Percentiles rank a stretch among this genome's conserved stretches.
phyloP scores from a whole-genome alignment of 2,888 invertebrate genomes.

The Malachius bipustulatus region DNA sequence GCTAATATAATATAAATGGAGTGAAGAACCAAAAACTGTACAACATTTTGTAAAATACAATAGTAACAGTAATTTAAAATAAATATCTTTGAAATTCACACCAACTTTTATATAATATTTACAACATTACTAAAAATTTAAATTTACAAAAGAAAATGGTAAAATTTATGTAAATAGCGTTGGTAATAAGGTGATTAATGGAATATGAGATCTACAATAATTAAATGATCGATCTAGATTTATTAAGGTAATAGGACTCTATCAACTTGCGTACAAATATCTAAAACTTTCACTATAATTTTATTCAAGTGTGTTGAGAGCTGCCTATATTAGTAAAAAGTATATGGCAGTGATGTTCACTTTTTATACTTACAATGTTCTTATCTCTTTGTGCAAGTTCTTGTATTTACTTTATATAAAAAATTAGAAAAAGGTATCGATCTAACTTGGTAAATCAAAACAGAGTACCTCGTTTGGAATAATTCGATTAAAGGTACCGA shows the following conservation, averaged over 20 bases:
- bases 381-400: slow-evolving; percentile 1
- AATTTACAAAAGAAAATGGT: neutral
- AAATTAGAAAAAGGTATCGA: too few relatives aligned
- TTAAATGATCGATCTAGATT: too few relatives aligned
- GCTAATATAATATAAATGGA: slow-evolving; percentile 20
- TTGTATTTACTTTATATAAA: neutral
- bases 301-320: too few relatives aligned
- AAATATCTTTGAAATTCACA: slow-evolving; percentile 20
- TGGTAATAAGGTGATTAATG: too few relatives aligned
- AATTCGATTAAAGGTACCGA: too few relatives aligned
- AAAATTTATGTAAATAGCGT: too few relatives aligned
- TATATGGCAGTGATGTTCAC: slow-evolving; percentile 2
- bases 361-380: slow-evolving; percentile 1
- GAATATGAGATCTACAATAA: too few relatives aligned
- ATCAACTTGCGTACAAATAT: neutral
- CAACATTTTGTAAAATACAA: slow-evolving; percentile 24
- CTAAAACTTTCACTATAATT: slow-evolving; percentile 1
- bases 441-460: too few relatives aligned
- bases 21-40: slow-evolving; percentile 22
- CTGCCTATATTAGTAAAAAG: neutral
- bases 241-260: too few relatives aligned
- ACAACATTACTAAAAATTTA: slow-evolving; percentile 1
- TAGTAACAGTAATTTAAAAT: slow-evolving; percentile 23
- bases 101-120: slow-evolving; percentile 15
- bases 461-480: too few relatives aligned